Base-by-base conservation (phyloP, 2,888 invertebrate species). In the Esperia sulphurella region DNA sequence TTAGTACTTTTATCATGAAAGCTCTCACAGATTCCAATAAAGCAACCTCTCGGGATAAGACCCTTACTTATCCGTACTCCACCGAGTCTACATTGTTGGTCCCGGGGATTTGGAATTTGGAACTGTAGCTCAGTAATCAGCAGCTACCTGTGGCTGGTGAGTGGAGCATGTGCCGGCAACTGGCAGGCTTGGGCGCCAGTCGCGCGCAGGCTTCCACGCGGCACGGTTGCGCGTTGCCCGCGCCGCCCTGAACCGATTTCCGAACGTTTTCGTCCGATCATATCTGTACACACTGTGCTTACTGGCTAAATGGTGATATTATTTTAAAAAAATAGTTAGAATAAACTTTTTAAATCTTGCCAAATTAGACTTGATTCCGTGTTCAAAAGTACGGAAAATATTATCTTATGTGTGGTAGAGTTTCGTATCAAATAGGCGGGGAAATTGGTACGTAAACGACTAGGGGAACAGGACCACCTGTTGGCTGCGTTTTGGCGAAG, bases 201-300 rank as follows among this genome's bases (percentile, higher is more conserved):
- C 77, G 83, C 84, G 89, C 88, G 88, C 87, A 88, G 87, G 79
- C 88, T 75, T 79, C 72, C 82, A 81, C 76, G 84, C 86, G 78
- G 70, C 65, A 57, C 83, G 83, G 88, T 83, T 76, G 84, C 74
- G 39, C 72, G 64, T 52, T 60, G 68, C 73, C 60, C 60, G 79
- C 76, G 79, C 68, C 75, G 68, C 71, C 72, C 60, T 72, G 59
- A 67, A 62, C 70, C 54, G 68, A 59, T 59, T 50, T 57, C 61
- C 72, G 71, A 72, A 69, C 77, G 21, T 3, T 21, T 21, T 21
- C 69, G 71, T 68, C 68, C 73, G 68, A 68, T 68, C 41, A 39
- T 35, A 12, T n/a, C n/a, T n/a, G n/a, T n/a, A n/a, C n/a, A n/a
- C n/a, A 8, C 37, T 13, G 14, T 13, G 3, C 39, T 49, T 47